Percentiles rank a stretch among this genome's conserved stretches.
phyloP scores from a whole-genome alignment of 2,888 invertebrate genomes.

The Tanypteryx hageni region DNA sequence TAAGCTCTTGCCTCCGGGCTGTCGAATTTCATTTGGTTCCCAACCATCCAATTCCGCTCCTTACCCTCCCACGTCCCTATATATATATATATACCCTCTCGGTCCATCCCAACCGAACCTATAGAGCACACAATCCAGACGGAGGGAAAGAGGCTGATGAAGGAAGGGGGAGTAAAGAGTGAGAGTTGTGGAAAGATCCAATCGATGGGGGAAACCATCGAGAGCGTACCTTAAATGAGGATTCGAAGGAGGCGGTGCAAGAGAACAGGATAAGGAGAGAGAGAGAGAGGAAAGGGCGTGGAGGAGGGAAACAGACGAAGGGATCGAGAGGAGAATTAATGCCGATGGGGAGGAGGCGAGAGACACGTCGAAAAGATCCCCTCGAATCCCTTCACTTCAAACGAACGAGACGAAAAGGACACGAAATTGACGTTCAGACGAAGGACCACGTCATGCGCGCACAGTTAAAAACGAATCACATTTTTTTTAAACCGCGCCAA shows the following conservation, averaged over 20 bases:
- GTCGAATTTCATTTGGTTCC: constrained; percentile 40
- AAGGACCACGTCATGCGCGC: too few relatives aligned
- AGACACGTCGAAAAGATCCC: neutral
- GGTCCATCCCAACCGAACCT: too few relatives aligned
- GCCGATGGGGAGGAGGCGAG: neutral
- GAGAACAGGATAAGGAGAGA: neutral
- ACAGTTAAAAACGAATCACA: too few relatives aligned
- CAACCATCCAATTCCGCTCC: constrained; percentile 12
- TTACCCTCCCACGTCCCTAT: neutral
- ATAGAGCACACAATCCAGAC: too few relatives aligned
- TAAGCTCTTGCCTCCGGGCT: neutral
- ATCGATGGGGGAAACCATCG: constrained; percentile 53
- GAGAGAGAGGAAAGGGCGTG: neutral
- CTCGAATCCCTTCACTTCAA: neutral
- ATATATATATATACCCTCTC: too few relatives aligned
- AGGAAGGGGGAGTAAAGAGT: neutral
- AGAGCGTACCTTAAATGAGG: constrained; percentile 19
- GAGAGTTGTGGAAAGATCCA: neutral
- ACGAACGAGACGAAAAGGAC: neutral
- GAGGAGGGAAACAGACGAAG: neutral
- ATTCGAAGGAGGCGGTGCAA: neutral
- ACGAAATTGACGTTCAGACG: neutral
- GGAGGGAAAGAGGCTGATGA: neutral
- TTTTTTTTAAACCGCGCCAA: too few relatives aligned
- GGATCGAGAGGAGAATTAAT: constrained; percentile 8